phyloP scores from a whole-genome alignment of 2,797 vertebrate species.

The Halcyon chelicuti region DNA sequence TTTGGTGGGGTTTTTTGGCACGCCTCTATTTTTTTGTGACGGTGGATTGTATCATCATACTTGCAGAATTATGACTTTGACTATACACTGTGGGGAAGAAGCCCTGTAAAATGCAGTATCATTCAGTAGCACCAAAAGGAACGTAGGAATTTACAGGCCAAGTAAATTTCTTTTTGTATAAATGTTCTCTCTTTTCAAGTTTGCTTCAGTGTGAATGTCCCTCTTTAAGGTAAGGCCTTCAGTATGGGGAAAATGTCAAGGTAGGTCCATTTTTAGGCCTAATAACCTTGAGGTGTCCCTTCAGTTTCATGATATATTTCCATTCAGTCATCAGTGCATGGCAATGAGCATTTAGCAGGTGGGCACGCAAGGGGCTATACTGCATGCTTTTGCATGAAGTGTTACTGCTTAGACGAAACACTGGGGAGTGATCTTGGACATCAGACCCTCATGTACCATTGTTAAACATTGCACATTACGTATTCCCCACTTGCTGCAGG shows the following conservation, averaged over 20 bases:
- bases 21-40: slow-evolving; percentile 12
- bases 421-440: slow-evolving; percentile 65
- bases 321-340: slow-evolving; percentile 84
- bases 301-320: slow-evolving; percentile 79
- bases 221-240: slow-evolving; percentile 86
- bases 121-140: slow-evolving; percentile 67
- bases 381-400: slow-evolving; percentile 83
- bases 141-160: slow-evolving; percentile 72
- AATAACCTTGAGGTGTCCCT: slow-evolving; percentile 76
- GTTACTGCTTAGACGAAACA: slow-evolving; percentile 75
- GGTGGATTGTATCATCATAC: neutral
- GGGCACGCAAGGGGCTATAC: slow-evolving; percentile 65
- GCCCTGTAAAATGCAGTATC: slow-evolving; percentile 59
- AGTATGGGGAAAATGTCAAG: slow-evolving; percentile 81
- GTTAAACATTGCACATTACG: slow-evolving; percentile 50
- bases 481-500: slow-evolving; percentile 39
- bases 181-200: slow-evolving; percentile 87
- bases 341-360: slow-evolving; percentile 72
- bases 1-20: slow-evolving; percentile 38
- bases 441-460: slow-evolving; percentile 56
- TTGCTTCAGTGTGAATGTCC: slow-evolving; percentile 86
- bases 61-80: slow-evolving; percentile 51
- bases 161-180: slow-evolving; percentile 85
- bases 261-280: slow-evolving; percentile 83
- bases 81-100: slow-evolving; percentile 45